phyloP scores from a whole-genome alignment of 2,888 invertebrate genomes.

The Pyralis farinalis region DNA sequence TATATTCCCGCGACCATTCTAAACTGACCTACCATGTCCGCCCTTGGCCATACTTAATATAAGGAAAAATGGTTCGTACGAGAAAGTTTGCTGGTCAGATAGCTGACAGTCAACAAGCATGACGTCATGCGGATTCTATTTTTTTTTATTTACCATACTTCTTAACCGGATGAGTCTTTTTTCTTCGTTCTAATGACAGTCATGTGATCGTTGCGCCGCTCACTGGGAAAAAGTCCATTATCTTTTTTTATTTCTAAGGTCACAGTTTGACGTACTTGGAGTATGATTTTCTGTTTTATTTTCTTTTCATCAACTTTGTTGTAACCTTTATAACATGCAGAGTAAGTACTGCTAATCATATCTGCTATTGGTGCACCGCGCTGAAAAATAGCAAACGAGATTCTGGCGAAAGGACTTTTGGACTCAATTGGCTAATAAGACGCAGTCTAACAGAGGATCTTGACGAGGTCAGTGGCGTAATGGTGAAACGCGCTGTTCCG shows the following conservation, averaged over 20 bases:
- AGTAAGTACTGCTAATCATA: no score
- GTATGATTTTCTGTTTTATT: slow-evolving; percentile 9
- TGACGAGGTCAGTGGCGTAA: no score
- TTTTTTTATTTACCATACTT: slow-evolving; percentile 7
- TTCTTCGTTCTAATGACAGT: slow-evolving; percentile 25
- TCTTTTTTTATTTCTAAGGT: background rate
- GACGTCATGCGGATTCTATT: slow-evolving; percentile 28
- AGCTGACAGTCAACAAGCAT: slow-evolving; percentile 10
- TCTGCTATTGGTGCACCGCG: no score
- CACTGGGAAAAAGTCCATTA: slow-evolving; percentile 10
- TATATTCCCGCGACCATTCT: slow-evolving; percentile 45
- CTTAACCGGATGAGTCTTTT: slow-evolving; percentile 36
- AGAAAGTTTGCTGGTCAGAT: background rate
- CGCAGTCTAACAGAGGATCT: no score
- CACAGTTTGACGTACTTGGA: background rate
- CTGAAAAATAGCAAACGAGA: no score
- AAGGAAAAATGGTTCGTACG: background rate
- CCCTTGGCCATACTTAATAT: slow-evolving; percentile 3
- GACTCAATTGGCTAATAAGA: no score
- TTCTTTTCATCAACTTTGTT: background rate
- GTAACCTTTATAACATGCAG: no score
- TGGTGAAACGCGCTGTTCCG: no score
- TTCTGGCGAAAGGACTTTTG: no score
- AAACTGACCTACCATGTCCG: slow-evolving; percentile 29
- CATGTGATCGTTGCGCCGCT: slow-evolving; percentile 19